Percentiles rank a stretch among this genome's conserved stretches.
Evolutionary conservation across 2,113 vertebrate species (phyloP).

Genomic region (Chrysochloris asiatica): DNA sequence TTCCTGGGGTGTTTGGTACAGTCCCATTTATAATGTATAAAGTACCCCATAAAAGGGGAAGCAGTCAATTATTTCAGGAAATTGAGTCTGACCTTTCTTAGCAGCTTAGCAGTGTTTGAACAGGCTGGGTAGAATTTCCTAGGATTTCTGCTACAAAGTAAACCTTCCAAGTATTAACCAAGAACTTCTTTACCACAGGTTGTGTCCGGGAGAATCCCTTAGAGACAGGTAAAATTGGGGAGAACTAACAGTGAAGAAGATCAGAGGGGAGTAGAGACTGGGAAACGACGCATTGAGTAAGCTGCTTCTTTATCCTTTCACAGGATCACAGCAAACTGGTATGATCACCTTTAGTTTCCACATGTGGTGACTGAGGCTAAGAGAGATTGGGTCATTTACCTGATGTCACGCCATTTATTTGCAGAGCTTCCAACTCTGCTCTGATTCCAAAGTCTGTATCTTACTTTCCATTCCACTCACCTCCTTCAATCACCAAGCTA

Average conservation of each 20-base stretch:
- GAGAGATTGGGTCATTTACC: neutral
- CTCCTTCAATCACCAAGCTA: neutral
- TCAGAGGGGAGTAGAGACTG: neutral
- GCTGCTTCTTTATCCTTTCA: neutral
- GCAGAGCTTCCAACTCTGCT: fast-evolving
- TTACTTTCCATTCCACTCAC: neutral
- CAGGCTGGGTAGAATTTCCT: neutral
- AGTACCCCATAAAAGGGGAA: neutral
- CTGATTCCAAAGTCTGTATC: neutral
- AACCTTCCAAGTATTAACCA: neutral
- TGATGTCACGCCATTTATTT: fast-evolving
- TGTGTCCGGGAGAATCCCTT: neutral
- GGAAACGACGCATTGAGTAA: too few species aligned
- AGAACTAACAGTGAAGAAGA: neutral
- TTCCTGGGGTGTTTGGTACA: neutral
- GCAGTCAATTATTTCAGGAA: constrained; percentile 38
- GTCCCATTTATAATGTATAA: neutral
- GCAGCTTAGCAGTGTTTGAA: neutral
- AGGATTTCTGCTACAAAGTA: neutral
- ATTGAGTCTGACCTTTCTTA: neutral
- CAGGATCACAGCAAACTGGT: neutral
- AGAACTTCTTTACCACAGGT: neutral
- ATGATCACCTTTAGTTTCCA: neutral
- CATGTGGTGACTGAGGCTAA: neutral
- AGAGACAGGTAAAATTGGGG: too few species aligned